phyloP scores from a whole-genome alignment of 2,888 invertebrate genomes.

The Agrenia bidenticulata region DNA sequence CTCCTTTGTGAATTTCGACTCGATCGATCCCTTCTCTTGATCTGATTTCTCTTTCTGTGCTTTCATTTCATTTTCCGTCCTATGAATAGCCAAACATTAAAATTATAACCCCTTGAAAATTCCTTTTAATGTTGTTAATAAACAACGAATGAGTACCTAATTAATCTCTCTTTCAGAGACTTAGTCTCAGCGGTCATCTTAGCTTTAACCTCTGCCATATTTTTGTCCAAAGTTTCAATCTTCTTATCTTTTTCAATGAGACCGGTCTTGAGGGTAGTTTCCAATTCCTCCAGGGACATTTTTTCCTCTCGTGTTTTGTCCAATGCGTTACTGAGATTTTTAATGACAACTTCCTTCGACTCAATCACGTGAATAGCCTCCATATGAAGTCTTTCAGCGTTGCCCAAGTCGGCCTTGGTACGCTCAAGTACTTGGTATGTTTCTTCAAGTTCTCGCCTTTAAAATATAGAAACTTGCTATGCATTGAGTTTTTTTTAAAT shows the following conservation, averaged over 20 bases:
- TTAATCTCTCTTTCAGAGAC: slow-evolving; percentile 45
- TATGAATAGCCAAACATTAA: slow-evolving; percentile 9
- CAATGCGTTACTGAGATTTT: slow-evolving; percentile 52
- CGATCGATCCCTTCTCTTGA: slow-evolving; percentile 56
- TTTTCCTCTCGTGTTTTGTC: slow-evolving; percentile 54
- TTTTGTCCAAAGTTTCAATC: slow-evolving; percentile 48
- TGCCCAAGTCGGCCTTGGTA: slow-evolving; percentile 49
- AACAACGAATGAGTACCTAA: slow-evolving; percentile 28
- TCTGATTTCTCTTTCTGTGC: slow-evolving; percentile 48
- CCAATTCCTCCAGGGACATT: slow-evolving; percentile 55
- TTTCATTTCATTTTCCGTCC: slow-evolving; percentile 48
- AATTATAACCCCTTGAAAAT: not conserved
- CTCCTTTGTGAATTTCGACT: slow-evolving; percentile 48
- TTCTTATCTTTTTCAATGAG: slow-evolving; percentile 54
- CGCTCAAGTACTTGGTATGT: slow-evolving; percentile 47
- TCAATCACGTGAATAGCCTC: slow-evolving; percentile 51
- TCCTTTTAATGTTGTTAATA: not conserved
- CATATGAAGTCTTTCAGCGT: slow-evolving; percentile 51
- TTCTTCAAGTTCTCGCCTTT: slow-evolving; percentile 51
- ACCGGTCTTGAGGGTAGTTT: slow-evolving; percentile 54
- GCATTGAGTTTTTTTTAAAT: too few species aligned
- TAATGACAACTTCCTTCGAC: slow-evolving; percentile 45
- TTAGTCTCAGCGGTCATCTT: slow-evolving; percentile 46
- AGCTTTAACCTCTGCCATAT: slow-evolving; percentile 45
- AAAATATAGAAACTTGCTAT: not conserved